Base-by-base conservation (phyloP, 2,888 invertebrate species). In the Zaprionus obscuricornis region DNA sequence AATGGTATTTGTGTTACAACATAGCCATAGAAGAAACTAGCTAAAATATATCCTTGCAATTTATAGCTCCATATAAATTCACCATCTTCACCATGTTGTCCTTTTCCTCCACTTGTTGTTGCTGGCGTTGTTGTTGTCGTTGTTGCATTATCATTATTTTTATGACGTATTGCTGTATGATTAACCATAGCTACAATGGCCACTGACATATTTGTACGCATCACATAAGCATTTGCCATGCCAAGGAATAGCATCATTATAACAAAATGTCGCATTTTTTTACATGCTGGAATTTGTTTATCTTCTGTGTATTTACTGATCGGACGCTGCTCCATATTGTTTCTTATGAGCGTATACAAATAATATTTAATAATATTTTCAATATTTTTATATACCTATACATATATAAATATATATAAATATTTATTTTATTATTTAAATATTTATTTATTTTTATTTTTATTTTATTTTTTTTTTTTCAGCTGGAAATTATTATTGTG, bases 141-240 rank as follows among this genome's bases (percentile, higher is more conserved):
- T 2, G 92, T 91, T 17, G 92, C 92, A 2, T 59, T 45, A 2
- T 89, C 92, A 84, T 92, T 93, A 14, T 83, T 85, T 33, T 42
- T 66, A 16, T 91, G 87, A 0, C 93, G 92, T 51, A 92, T 91
- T 1, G 93, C 92, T 1, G 95, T 94, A 47, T 93, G 92, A 88
- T 96, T 96, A 29, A 96, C 95, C 98, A 98, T 98, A 20, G 97
- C 97, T 20, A 98, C 97, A 86, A 98, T 96, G 26, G 98, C 97
- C 14, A 98, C 96, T 0, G 97, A 97, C 22, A 98, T 92, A 89
- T 97, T 97, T 0, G 97, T 96, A 57, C 97, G 92, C 95, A 97
- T 96, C 0, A 96, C 96, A 90, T 97, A 97, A 2, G 96, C 96
- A 87, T 96, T 94, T 57, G 96, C 96, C 88, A 96, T 96, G 8